A percentile compares a stretch with the other conserved stretches of the same genome.
Evolutionary conservation across 1,140 invertebrate species (phyloP).

Genomic region (Drosophila santomea): DNA sequence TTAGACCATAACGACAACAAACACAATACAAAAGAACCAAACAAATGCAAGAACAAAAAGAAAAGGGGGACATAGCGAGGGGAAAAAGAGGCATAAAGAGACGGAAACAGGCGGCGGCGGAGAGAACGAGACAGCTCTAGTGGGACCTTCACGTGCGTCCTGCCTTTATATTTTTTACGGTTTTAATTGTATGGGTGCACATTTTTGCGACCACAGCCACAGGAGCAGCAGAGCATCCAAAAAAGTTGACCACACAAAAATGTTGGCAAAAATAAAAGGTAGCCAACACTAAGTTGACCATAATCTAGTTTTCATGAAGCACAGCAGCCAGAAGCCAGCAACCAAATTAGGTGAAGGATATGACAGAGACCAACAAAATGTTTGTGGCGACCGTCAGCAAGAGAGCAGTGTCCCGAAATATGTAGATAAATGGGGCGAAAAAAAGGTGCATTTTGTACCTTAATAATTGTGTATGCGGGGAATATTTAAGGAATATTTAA

Average conservation of each 20-base stretch:
- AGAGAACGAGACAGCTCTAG: constrained; percentile 1
- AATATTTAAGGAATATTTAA: no score
- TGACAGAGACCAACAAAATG: constrained; percentile 37
- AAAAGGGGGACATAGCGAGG: not conserved
- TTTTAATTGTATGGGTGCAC: constrained; percentile 64
- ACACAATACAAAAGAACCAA: constrained; percentile 39
- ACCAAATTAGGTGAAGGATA: constrained; percentile 77
- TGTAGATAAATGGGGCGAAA: constrained; percentile 41
- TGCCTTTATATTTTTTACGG: constrained; percentile 23
- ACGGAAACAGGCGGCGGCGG: not conserved
- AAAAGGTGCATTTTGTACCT: constrained; percentile 1
- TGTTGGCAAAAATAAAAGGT: constrained; percentile 26
- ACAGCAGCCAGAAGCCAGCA: not conserved
- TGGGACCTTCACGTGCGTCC: constrained; percentile 41
- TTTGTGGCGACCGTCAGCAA: constrained; percentile 15
- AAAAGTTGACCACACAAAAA: constrained; percentile 49
- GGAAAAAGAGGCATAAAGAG: not conserved
- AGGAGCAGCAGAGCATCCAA: constrained; percentile 20
- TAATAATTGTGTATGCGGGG: no score
- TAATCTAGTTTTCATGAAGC: constrained; percentile 65
- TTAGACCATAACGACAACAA: constrained; percentile 78
- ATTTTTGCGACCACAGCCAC: constrained; percentile 30
- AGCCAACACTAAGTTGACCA: constrained; percentile 62
- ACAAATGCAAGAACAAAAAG: constrained; percentile 9
- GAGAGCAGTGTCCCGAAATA: constrained; percentile 27